Percentiles rank a stretch among this genome's conserved stretches.
Conservation (phyloP, 2,797 vertebrate genomes). For the Ctenochaetus hawaiiensis region DNA sequence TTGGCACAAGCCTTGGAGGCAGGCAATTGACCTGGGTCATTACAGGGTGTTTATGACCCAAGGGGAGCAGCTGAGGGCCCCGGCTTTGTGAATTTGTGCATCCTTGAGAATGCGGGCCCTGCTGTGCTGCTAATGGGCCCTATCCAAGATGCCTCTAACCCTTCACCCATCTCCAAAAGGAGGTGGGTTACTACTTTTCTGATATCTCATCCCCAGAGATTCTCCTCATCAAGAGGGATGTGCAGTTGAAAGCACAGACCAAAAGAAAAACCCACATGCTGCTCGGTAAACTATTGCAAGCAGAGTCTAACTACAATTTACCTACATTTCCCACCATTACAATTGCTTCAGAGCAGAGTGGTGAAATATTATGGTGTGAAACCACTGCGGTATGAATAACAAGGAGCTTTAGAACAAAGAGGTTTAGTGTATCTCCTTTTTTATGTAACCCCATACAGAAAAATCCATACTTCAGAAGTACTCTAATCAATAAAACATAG, state of each 20-base stretch:
- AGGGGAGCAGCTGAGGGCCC: constrained; percentile 74
- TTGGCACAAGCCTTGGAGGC: constrained; percentile 65
- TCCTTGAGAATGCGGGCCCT: constrained; percentile 81
- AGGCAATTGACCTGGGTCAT: constrained; percentile 72
- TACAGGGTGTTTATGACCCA: constrained; percentile 79
- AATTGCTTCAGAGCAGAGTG: constrained; percentile 28
- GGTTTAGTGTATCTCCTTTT: background rate
- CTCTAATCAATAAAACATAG: background rate
- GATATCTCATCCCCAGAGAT: constrained; percentile 49
- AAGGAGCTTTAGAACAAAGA: background rate
- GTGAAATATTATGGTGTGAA: constrained; percentile 24
- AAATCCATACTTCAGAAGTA: background rate
- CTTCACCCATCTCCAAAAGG: constrained; percentile 43
- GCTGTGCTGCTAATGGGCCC: constrained; percentile 79
- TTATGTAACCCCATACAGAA: background rate
- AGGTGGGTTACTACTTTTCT: constrained; percentile 79
- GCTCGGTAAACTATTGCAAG: constrained; percentile 40
- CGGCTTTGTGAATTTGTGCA: constrained; percentile 70
- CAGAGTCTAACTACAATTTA: constrained; percentile 27
- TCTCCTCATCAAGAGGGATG: constrained; percentile 34
- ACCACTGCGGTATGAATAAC: constrained; percentile 16
- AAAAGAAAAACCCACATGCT: constrained; percentile 6
- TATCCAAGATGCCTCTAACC: constrained; percentile 74
- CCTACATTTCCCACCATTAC: constrained; percentile 19
- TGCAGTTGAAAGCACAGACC: constrained; percentile 29